Conservation (phyloP, 2,797 vertebrate species). For the Crocodylus rhombifer region DNA sequence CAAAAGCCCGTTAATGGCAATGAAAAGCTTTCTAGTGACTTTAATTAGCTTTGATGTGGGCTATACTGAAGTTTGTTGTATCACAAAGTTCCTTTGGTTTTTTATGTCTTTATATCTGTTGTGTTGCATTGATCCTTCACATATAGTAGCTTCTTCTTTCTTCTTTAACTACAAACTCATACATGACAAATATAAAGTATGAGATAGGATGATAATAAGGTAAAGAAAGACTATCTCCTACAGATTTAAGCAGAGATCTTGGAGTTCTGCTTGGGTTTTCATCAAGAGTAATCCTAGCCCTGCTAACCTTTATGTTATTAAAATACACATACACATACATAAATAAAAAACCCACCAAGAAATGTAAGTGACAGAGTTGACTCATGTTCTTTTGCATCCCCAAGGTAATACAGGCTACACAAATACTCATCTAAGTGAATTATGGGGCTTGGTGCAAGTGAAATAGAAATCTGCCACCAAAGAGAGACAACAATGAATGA, state of each 20-base stretch:
- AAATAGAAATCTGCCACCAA: conserved; percentile 66
- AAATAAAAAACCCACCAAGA: conserved; percentile 19
- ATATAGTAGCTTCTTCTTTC: conserved; percentile 1
- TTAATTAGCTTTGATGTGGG: background rate
- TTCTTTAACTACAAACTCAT: conserved; percentile 27
- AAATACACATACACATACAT: conserved; percentile 29
- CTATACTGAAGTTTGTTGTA: background rate
- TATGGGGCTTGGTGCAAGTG: conserved; percentile 30
- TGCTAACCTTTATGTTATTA: conserved; percentile 47
- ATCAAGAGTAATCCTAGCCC: background rate
- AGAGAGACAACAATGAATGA: conserved; percentile 56
- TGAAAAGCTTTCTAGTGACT: background rate
- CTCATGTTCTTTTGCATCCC: conserved; percentile 38
- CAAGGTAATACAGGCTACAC: conserved; percentile 49
- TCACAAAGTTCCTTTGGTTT: conserved; percentile 22
- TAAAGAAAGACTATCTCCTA: conserved; percentile 3
- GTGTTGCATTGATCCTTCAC: conserved; percentile 25
- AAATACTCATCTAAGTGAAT: conserved; percentile 66
- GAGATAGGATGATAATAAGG: conserved; percentile 16
- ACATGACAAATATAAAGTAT: conserved; percentile 46
- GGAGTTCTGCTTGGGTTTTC: conserved; percentile 30
- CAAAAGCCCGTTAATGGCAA: conserved; percentile 1
- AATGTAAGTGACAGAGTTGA: conserved; percentile 35
- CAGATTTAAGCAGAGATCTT: background rate
- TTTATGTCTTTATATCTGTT: conserved; percentile 30